A percentile compares a stretch with the other conserved stretches of the same genome.
These are phyloP conservation scores for Pomatostomus ruficeps DNA, from an alignment of 2,113 vertebrate species.

Conservation along the genomic window DNA sequence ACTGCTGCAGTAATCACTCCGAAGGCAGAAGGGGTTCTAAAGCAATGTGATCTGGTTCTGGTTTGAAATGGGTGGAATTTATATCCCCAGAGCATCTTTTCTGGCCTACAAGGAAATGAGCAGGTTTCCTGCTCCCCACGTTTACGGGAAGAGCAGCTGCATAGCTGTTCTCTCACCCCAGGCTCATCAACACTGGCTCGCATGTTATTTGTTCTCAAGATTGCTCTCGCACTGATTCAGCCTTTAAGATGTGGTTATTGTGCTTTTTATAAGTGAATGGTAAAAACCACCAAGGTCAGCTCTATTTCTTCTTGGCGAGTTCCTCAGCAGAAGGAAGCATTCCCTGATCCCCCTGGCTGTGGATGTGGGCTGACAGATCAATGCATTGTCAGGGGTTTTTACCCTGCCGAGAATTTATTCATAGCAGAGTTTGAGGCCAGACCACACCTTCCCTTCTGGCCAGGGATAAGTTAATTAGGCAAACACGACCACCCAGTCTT, in stretches of 20 bases:
- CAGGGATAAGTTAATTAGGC: not conserved
- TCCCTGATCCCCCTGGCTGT: not conserved
- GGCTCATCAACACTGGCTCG: not conserved
- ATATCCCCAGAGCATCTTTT: not conserved
- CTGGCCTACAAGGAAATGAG: not conserved
- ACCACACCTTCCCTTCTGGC: not conserved
- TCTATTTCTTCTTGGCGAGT: not conserved
- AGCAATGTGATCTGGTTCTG: not conserved
- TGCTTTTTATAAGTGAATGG: not conserved
- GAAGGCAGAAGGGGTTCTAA: not conserved
- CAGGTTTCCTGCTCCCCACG: not conserved
- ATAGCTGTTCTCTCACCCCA: not conserved
- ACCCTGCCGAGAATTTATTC: not conserved
- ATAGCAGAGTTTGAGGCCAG: not conserved
- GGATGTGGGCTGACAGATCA: not conserved
- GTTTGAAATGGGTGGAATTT: not conserved
- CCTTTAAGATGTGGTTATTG: constrained; percentile 11
- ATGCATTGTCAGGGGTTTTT: not conserved
- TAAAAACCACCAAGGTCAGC: not conserved
- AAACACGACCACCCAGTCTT: not conserved
- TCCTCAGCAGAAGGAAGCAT: constrained; percentile 18
- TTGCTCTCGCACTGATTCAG: not conserved
- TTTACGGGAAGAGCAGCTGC: not conserved
- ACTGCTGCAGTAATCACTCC: not conserved
- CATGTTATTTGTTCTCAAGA: not conserved